These are phyloP conservation scores for Buceros bicornis DNA, from an alignment of 2,797 vertebrate genomes.

Conservation along the genomic window DNA sequence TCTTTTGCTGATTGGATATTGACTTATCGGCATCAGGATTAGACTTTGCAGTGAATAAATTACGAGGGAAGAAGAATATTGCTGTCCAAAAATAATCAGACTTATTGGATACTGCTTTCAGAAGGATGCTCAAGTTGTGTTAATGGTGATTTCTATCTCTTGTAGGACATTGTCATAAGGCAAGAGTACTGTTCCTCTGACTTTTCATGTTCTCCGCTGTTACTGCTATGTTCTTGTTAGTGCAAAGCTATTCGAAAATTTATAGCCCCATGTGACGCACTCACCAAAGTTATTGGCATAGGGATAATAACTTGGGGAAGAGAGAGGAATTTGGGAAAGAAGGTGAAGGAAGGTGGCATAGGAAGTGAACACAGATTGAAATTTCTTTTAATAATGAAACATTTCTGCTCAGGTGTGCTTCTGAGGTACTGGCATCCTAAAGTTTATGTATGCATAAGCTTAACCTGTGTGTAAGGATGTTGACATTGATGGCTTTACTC, in stretches of 20 bases:
- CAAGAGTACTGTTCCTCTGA: neutral
- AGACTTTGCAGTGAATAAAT: constrained; percentile 59
- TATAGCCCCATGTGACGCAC: neutral
- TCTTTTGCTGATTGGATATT: constrained; percentile 30
- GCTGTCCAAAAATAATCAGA: neutral
- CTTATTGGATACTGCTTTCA: neutral
- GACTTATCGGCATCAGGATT: constrained; percentile 8
- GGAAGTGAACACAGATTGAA: neutral
- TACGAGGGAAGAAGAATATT: constrained; percentile 19
- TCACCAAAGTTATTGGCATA: neutral
- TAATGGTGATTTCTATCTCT: neutral
- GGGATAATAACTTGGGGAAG: neutral
- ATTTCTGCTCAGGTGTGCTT: neutral
- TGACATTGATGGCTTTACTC: neutral
- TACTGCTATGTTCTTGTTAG: neutral
- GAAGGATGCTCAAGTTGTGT: neutral
- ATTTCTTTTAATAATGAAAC: neutral
- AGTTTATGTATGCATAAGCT: neutral
- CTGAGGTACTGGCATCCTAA: neutral
- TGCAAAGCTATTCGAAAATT: neutral
- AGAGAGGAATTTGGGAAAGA: neutral
- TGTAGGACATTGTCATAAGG: neutral
- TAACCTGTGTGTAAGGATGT: neutral
- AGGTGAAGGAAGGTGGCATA: neutral
- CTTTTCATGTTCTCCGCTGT: neutral